Percentiles rank a stretch among this genome's conserved stretches.
phyloP scores from a whole-genome alignment of 2,797 vertebrate species.

The Meda fulgida region DNA sequence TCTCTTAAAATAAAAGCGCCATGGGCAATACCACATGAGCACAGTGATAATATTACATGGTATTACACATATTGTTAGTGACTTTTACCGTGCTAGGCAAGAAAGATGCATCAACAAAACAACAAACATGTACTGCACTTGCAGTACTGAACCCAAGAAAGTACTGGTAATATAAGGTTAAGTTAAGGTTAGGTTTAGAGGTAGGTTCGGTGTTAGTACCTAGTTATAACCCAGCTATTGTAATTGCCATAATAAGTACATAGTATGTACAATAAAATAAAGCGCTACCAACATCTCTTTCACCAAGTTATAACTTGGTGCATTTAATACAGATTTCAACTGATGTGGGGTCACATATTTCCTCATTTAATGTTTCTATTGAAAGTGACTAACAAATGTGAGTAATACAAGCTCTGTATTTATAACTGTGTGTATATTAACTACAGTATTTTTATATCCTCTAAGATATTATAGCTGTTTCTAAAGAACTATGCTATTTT shows the following conservation, averaged over 20 bases:
- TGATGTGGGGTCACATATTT: not conserved
- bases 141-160: no score
- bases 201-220: no score
- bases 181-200: no score
- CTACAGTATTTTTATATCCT: not conserved
- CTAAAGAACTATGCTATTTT: not conserved
- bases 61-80: not conserved
- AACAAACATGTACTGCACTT: no score
- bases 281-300: no score
- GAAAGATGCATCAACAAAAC: not conserved
- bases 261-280: no score
- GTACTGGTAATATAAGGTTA: no score
- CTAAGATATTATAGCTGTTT: not conserved
- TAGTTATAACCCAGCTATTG: no score
- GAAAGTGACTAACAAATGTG: not conserved
- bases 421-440: not conserved
- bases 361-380: not conserved
- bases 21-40: not conserved
- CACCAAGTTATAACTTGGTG: not conserved
- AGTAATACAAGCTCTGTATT: not conserved
- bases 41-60: not conserved
- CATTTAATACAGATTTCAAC: not conserved
- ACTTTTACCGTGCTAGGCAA: not conserved
- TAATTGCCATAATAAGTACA: no score
- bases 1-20: not conserved